phyloP scores from a whole-genome alignment of 2,888 invertebrate genomes.

The Branchipolynoe longqiensis region DNA sequence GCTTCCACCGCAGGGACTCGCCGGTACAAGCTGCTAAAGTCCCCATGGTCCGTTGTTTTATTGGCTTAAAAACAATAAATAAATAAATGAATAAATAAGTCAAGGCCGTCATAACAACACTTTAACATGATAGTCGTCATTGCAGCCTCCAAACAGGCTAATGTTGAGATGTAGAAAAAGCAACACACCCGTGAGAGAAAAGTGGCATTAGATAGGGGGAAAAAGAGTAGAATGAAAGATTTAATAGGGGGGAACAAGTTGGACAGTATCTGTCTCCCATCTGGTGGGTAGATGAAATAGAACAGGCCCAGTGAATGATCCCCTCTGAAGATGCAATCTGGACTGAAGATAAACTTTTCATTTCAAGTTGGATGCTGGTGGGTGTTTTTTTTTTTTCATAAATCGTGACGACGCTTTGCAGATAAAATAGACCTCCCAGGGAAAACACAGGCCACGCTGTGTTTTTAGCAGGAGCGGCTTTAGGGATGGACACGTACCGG shows the following conservation, averaged over 20 bases:
- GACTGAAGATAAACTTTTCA: neutral
- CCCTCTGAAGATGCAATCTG: constrained; percentile 4
- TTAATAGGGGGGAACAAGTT: neutral
- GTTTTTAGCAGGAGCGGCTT: neutral
- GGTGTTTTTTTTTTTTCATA: too few relatives aligned
- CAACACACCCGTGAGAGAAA: too few relatives aligned
- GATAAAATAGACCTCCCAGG: too few relatives aligned
- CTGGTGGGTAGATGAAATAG: constrained; percentile 5
- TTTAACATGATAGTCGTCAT: too few relatives aligned
- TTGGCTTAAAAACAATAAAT: too few relatives aligned
- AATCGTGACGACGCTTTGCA: too few relatives aligned
- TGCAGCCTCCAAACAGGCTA: neutral
- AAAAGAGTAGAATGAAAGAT: neutral
- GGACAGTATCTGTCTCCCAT: neutral
- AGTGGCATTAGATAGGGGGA: neutral
- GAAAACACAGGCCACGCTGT: too few relatives aligned
- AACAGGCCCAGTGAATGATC: constrained; percentile 18
- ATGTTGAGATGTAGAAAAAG: neutral
- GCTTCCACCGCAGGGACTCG: neutral
- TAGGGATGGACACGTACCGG: too few relatives aligned
- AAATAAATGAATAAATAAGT: too few relatives aligned
- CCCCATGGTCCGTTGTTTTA: too few relatives aligned
- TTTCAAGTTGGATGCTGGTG: constrained; percentile 1
- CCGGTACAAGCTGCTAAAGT: too few relatives aligned
- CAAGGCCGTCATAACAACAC: too few relatives aligned